Conservation (phyloP, 2,888 invertebrate genomes). For the Ornithoptera priamus region DNA sequence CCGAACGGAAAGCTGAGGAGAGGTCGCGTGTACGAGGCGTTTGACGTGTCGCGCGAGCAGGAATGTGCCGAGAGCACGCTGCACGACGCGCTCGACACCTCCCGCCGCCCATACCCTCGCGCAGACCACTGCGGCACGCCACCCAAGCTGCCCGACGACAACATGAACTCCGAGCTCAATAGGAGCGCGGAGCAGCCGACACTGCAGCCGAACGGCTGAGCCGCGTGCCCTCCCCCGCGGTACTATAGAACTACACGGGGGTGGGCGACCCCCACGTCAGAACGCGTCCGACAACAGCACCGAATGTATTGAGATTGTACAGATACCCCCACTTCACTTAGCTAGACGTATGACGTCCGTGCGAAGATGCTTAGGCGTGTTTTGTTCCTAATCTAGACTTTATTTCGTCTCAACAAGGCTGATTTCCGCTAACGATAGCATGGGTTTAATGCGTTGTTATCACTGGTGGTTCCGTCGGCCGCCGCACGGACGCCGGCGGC, state of each 20-base stretch:
- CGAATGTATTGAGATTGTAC: constrained; percentile 59
- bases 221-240: constrained; percentile 21
- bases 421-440: constrained; percentile 64
- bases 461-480: constrained; percentile 50
- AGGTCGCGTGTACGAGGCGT: constrained; percentile 48
- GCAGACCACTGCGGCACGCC: background rate
- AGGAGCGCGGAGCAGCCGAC: constrained; percentile 58
- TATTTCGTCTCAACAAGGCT: constrained; percentile 70
- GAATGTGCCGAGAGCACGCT: constrained; percentile 57
- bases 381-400: constrained; percentile 73
- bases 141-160: constrained; percentile 67
- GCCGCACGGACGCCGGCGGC: constrained; percentile 36
- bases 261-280: constrained; percentile 59
- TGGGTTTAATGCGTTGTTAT: constrained; percentile 56
- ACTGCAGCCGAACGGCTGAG: constrained; percentile 74
- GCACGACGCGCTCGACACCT: constrained; percentile 61
- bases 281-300: constrained; percentile 37
- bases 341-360: constrained; percentile 36
- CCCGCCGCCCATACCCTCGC: constrained; percentile 44
- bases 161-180: constrained; percentile 72
- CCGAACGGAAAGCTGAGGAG: constrained; percentile 65
- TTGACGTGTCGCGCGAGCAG: constrained; percentile 53
- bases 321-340: constrained; percentile 38
- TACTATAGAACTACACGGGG: constrained; percentile 60
- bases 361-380: constrained; percentile 66